These are phyloP conservation scores for Smithornis capensis DNA, from an alignment of 2,113 vertebrate species.

Conservation along the genomic window DNA sequence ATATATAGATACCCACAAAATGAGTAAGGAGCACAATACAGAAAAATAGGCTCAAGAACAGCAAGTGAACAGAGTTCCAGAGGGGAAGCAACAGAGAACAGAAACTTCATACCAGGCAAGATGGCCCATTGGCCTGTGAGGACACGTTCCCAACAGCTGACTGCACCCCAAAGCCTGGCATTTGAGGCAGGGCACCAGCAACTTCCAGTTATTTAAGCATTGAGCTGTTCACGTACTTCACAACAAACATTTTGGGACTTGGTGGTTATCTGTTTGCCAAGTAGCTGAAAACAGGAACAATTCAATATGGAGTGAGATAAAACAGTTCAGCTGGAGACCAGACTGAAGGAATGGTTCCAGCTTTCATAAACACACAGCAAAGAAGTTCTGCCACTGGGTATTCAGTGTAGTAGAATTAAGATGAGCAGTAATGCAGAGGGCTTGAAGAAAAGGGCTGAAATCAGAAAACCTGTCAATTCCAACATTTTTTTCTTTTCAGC, in stretches of 20 bases:
- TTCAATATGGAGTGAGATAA: background rate
- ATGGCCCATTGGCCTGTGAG: accelerated
- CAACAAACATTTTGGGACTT: background rate
- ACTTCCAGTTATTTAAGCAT: accelerated
- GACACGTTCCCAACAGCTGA: background rate
- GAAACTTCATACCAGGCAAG: background rate
- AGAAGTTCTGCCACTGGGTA: background rate
- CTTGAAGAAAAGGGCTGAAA: background rate
- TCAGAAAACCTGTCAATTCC: background rate
- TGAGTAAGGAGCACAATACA: background rate
- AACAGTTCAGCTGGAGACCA: background rate
- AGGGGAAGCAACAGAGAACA: background rate
- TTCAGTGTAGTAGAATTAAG: background rate
- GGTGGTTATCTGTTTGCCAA: background rate
- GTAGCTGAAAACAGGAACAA: background rate
- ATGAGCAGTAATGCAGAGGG: background rate
- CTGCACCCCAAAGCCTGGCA: background rate
- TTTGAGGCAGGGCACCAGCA: background rate
- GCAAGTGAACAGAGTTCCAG: accelerated
- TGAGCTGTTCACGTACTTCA: background rate
- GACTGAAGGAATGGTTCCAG: background rate
- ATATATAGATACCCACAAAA: background rate
- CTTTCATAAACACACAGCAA: background rate
- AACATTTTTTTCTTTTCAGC: background rate
- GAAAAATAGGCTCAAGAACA: background rate